These are phyloP conservation scores for Ormyrus labotus DNA, from an alignment of 2,888 invertebrate species.

Conservation along the genomic window DNA sequence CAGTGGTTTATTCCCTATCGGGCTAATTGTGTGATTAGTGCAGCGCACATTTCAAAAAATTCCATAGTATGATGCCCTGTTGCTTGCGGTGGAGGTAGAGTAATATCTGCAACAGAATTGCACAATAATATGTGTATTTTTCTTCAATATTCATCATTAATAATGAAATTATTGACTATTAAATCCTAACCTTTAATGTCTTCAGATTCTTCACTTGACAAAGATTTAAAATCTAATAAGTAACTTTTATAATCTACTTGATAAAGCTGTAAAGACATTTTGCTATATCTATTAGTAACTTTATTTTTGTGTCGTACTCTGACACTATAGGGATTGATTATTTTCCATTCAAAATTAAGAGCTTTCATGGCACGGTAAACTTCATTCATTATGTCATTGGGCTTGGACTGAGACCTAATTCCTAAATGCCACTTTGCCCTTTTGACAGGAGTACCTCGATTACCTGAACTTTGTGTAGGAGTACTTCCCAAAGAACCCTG, in stretches of 20 bases:
- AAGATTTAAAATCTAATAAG: slow-evolving; percentile 97
- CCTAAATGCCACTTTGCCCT: slow-evolving; percentile 99
- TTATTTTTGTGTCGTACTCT: slow-evolving; percentile 94
- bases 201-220: slow-evolving; percentile 85
- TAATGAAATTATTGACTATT: not conserved
- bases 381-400: slow-evolving; percentile 99
- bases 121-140: slow-evolving; percentile 9
- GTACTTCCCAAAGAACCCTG: slow-evolving; percentile 67
- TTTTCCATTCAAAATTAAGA: slow-evolving; percentile 99
- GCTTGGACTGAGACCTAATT: slow-evolving; percentile 98
- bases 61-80: slow-evolving; percentile 96
- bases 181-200: slow-evolving; percentile 69
- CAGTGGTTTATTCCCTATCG: slow-evolving; percentile 79
- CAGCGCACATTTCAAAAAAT: slow-evolving; percentile 99
- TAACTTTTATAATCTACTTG: slow-evolving; percentile 99
- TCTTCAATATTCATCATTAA: no score
- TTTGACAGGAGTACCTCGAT: slow-evolving; percentile 87
- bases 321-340: slow-evolving; percentile 97
- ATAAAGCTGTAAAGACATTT: slow-evolving; percentile 99
- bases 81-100: slow-evolving; percentile 68
- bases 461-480: slow-evolving; percentile 68
- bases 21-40: slow-evolving; percentile 97
- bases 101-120: slow-evolving; percentile 35
- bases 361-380: slow-evolving; percentile 99
- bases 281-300: slow-evolving; percentile 88